Evolutionary conservation across 2,113 vertebrate genomes (phyloP).

Genomic region (Sceloporus tristichus): DNA sequence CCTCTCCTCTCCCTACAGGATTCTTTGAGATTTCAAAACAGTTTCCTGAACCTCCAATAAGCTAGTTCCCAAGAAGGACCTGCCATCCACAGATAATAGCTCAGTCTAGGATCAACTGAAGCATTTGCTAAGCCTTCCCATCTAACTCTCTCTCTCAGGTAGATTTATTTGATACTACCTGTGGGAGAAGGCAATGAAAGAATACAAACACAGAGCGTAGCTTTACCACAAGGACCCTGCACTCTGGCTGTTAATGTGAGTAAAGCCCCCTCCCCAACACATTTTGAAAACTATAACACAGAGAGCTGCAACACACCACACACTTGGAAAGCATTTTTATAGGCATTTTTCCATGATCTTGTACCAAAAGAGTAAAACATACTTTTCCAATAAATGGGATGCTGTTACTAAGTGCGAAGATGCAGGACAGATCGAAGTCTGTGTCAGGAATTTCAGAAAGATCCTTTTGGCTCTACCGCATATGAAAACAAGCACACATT

Average conservation of each 20-base stretch:
- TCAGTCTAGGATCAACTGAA: not conserved
- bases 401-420: not conserved
- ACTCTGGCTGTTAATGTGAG: slow-evolving; percentile 7
- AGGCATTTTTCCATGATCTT: not conserved
- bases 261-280: not conserved
- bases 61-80: not conserved
- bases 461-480: not conserved
- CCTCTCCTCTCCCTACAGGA: slow-evolving; percentile 55
- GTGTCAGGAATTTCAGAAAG: not conserved
- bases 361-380: not conserved
- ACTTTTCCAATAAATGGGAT: slow-evolving; percentile 10
- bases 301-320: not conserved
- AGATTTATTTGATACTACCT: not conserved
- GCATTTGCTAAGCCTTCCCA: not conserved
- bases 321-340: slow-evolving; percentile 14
- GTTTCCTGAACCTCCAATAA: slow-evolving; percentile 40
- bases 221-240: not conserved
- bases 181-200: not conserved
- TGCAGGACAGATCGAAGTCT: not conserved
- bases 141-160: not conserved
- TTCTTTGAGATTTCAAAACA: slow-evolving; percentile 61
- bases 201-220: not conserved
- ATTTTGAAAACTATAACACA: slow-evolving; percentile 6
- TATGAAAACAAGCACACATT: rapidly evolving
- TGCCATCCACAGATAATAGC: not conserved